Evolutionary conservation across 2,113 vertebrate genomes (phyloP), one percentile per base, ranked within the genome.

Genomic region (Micromys minutus): DNA sequence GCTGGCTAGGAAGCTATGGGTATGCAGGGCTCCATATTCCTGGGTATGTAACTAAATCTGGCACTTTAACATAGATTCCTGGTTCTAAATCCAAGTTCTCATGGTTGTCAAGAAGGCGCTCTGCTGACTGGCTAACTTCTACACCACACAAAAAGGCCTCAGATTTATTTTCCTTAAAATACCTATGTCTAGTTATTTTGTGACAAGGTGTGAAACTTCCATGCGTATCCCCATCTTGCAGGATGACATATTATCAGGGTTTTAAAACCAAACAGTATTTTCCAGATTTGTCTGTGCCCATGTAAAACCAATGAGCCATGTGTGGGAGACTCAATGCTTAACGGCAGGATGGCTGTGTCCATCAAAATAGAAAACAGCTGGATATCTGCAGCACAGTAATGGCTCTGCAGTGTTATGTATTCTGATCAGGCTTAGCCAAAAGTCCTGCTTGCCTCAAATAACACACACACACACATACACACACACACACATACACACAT

Each of bases 161-260:
- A 79, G 21, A 57, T 69, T 47, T 24, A 4, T 72, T 7, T 89
- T 86, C 45, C 74, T 92, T 88, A 91, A 96, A 76, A 47, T 90
- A 67, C 0, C 29, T 47, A 47, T 10, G 3, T 17, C 26, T 29
- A 89, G 89, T 9, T 86, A 69, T 45, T 81, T 45, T 36, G 31
- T n/a, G 39, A 47, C 19, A 63, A 93, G 80, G 47, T n/a, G 50
- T 80, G 26, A 21, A 76, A 92, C 81, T 69, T 71, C 17, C 9
- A 55, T 1, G 17, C 31, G 15, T 39, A 47, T 57, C 5, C 7
- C n/a, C 55, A 80, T 80, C 59, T 77, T 59, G 36, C 45, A 61
- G 12, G 87, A 80, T 71, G 12, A 88, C 47, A 9, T 11, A 59
- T 80, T 52, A n/a, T 0, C 3, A 65, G 3, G 92, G 22, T 71